Conservation (phyloP, 1,140 invertebrate genomes). For the Pinna nobilis region DNA sequence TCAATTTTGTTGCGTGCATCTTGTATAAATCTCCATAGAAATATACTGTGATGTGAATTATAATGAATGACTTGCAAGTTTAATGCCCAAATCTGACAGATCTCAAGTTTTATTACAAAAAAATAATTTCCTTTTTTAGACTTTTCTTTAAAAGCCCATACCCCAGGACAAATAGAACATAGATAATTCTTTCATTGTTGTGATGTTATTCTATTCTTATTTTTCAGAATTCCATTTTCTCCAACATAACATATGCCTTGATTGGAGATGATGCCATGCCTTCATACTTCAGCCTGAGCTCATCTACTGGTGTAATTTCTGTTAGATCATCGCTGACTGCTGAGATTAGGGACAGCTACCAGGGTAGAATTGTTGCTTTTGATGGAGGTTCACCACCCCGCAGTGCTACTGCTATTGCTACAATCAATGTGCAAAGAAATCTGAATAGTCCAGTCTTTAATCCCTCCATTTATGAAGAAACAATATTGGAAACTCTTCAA, state of each 20-base stretch:
- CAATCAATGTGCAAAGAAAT: constrained; percentile 59
- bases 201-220: constrained; percentile 3
- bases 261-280: constrained; percentile 50
- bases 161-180: too few relatives aligned
- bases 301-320: constrained; percentile 37
- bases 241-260: constrained; percentile 49
- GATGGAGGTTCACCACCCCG: constrained; percentile 49
- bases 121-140: background rate
- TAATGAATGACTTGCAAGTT: too few relatives aligned
- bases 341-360: constrained; percentile 38
- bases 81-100: too few relatives aligned
- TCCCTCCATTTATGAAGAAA: constrained; percentile 39
- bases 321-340: constrained; percentile 22
- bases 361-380: constrained; percentile 23
- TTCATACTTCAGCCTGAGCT: constrained; percentile 44
- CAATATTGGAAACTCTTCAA: constrained; percentile 49
- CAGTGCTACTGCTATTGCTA: constrained; percentile 32
- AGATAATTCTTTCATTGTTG: too few relatives aligned
- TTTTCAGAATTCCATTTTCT: constrained; percentile 39
- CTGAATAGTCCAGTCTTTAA: constrained; percentile 53
- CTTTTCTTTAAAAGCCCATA: too few relatives aligned
- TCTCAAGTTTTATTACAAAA: too few relatives aligned
- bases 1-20: too few relatives aligned
- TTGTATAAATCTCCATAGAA: too few relatives aligned
- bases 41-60: too few relatives aligned